phyloP scores from a whole-genome alignment of 2,888 invertebrate genomes.

The Himalopsyche anomala region DNA sequence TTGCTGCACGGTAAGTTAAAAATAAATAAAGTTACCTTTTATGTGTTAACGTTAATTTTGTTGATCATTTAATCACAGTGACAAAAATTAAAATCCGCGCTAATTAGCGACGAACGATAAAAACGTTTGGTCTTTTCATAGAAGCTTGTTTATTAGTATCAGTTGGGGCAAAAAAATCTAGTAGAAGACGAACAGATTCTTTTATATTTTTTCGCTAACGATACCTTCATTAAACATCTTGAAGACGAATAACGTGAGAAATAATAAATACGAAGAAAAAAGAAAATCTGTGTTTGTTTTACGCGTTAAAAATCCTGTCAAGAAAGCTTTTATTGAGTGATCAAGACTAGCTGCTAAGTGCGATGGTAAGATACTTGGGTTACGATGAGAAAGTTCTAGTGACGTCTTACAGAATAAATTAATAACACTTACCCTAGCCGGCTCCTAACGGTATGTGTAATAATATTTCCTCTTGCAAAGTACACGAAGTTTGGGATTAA shows the following conservation, averaged over 20 bases:
- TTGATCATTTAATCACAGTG: background rate
- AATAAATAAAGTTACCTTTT: no score
- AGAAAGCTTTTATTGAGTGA: constrained; percentile 27
- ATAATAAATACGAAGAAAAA: constrained; percentile 51
- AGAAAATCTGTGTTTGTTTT: constrained; percentile 57
- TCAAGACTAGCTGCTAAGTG: constrained; percentile 16
- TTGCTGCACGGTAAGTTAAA: no score
- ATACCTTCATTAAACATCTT: constrained; percentile 56
- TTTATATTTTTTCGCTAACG: constrained; percentile 29
- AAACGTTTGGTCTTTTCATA: background rate
- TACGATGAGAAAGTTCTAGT: background rate
- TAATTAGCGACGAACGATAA: background rate
- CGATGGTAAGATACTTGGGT: background rate
- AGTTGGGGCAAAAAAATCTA: background rate
- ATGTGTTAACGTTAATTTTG: background rate
- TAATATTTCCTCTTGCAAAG: no score
- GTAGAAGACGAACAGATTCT: background rate
- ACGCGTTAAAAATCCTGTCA: constrained; percentile 46
- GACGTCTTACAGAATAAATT: no score
- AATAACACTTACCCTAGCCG: no score
- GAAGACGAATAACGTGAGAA: constrained; percentile 48
- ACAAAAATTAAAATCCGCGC: background rate
- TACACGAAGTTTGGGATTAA: no score
- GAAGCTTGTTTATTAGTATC: constrained; percentile 2
- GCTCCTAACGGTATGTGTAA: no score